A percentile compares a stretch with the other conserved stretches of the same genome.
These are phyloP conservation scores for Agrotis puta DNA, from an alignment of 2,888 invertebrate genomes.

Conservation along the genomic window DNA sequence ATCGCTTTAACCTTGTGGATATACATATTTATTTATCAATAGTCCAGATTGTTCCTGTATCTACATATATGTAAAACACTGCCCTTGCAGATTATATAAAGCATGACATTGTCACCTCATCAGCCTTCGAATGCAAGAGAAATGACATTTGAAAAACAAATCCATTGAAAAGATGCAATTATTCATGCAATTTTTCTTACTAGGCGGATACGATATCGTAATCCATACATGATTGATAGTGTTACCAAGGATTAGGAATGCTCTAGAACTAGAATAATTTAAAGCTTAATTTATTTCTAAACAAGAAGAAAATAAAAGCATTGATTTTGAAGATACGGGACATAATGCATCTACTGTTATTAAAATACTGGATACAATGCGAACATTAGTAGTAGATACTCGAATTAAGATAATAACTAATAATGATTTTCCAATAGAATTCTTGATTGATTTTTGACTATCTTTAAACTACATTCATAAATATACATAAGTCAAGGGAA, in stretches of 20 bases:
- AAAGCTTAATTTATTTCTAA: not conserved
- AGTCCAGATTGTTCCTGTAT: constrained; percentile 76
- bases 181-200: constrained; percentile 70
- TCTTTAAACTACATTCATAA: not conserved
- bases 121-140: constrained; percentile 71
- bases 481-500: not conserved
- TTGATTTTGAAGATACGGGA: not conserved
- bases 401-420: not conserved
- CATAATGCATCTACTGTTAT: not conserved
- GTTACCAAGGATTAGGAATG: constrained; percentile 27
- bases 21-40: constrained; percentile 63
- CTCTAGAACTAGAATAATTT: constrained; percentile 1
- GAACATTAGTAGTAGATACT: not conserved
- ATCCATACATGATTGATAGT: constrained; percentile 54
- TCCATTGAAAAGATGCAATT: constrained; percentile 64
- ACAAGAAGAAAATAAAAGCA: constrained; percentile 3
- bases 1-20: constrained; percentile 45
- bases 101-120: constrained; percentile 70
- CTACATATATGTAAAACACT: constrained; percentile 70
- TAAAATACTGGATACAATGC: not conserved
- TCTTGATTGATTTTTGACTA: not conserved
- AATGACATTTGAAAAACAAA: constrained; percentile 77
- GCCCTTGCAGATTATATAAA: constrained; percentile 71
- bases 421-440: not conserved
- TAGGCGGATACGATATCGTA: constrained; percentile 63